Evolutionary conservation across 2,113 vertebrate species (phyloP).

Genomic region (Globicephala melas): DNA sequence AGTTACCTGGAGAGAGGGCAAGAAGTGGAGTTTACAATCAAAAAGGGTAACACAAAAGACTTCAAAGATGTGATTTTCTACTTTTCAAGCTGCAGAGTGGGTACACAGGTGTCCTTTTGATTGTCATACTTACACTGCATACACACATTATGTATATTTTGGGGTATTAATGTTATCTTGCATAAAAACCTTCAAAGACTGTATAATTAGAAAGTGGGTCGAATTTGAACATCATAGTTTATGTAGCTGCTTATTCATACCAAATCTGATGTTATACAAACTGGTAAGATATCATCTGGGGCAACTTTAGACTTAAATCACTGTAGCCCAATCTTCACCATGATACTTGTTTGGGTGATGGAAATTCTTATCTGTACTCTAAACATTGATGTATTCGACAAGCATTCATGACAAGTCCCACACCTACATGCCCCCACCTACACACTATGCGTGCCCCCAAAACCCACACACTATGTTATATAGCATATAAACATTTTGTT

Average conservation of each 20-base stretch:
- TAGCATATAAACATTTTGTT: constrained; percentile 61
- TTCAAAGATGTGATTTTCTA: not conserved
- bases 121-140: not conserved
- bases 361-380: not conserved
- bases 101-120: not conserved
- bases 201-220: not conserved
- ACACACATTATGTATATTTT: not conserved
- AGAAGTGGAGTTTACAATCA: not conserved
- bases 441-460: too few species aligned
- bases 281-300: not conserved
- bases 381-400: not conserved
- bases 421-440: not conserved
- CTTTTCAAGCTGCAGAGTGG: not conserved
- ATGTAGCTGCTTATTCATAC: not conserved
- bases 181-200: not conserved
- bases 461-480: not conserved
- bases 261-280: not conserved
- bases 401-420: not conserved
- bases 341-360: not conserved
- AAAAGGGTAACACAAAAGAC: not conserved
- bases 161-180: not conserved
- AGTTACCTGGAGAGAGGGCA: not conserved
- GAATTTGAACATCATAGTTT: not conserved
- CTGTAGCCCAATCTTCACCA: not conserved
- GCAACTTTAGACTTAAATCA: not conserved